A percentile compares a stretch with the other conserved stretches of the same genome.
Conservation (phyloP, 2,888 invertebrate species). For the Reticulitermes lucifugus region DNA sequence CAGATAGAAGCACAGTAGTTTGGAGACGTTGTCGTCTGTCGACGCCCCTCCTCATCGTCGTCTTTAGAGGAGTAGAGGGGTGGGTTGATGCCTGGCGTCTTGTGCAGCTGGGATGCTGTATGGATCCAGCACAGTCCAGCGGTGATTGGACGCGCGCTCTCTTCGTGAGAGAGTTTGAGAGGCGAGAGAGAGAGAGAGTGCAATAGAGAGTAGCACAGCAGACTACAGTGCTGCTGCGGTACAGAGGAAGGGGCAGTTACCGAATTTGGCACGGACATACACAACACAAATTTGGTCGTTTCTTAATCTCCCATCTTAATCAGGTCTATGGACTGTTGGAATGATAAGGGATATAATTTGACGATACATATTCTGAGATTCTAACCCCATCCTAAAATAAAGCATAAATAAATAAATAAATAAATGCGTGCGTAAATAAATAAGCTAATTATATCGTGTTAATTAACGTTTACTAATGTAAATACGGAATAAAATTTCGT, state of each 20-base stretch:
- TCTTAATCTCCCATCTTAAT: background rate
- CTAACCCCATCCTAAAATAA: no score
- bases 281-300: background rate
- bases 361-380: no score
- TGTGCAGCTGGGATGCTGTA: constrained; percentile 49
- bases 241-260: background rate
- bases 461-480: no score
- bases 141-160: constrained; percentile 38
- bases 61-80: constrained; percentile 34
- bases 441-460: no score
- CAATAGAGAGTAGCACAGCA: background rate
- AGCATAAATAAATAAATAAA: no score
- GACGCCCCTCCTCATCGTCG: constrained; percentile 41
- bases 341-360: background rate
- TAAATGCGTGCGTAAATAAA: no score
- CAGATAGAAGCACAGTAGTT: constrained; percentile 21
- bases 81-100: constrained; percentile 38
- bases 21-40: constrained; percentile 32
- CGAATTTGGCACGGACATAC: background rate
- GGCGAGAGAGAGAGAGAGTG: background rate
- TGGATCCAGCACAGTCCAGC: constrained; percentile 44
- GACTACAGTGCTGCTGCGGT: background rate
- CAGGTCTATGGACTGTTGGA: background rate
- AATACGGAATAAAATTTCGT: no score
- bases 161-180: background rate